Evolutionary conservation across 2,888 invertebrate species (phyloP), one percentile per base, ranked within the genome.

Genomic region (Scaptomyza caliginosa): DNA sequence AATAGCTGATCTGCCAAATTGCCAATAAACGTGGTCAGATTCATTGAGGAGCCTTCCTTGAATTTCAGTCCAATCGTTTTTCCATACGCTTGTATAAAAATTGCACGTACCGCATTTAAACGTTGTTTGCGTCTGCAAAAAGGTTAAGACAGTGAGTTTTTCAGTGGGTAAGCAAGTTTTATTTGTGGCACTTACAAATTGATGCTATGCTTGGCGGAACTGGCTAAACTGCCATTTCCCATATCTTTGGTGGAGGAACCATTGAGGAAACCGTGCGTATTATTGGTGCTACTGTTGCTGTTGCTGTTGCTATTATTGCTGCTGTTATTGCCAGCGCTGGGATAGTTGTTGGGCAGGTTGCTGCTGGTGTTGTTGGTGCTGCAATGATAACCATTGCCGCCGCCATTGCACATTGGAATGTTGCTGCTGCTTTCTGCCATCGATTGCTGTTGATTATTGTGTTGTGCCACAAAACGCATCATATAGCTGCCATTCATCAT

Each of bases 61-160:
- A 90, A 90, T 80, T 90, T 88, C 51, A 91, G 86, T 66, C 90
- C 90, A 67, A 90, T 85, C 34, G 88, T 86, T 73, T 89, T 89
- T 45, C 87, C 88, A 72, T 90, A 90, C 7, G 88, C 81, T 62
- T 88, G 88, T 59, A 90, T 88, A 45, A 90, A 90, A 40, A 88
- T 86, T 52, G 88, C 86, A 36, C 90, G 88, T 34, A 90, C 88
- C 16, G 86, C 77, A 67, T 84, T 89, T 66, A 90, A 79, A 51
- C 89, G 88, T 78, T 88, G 83, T 60, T 88, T 88, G 56, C 90
- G 90, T 62, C 90, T 90, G 62, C 1, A 46, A 66, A 46, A 1
- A n/a, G n/a, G n/a, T n/a, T n/a, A n/a, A n/a, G n/a, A n/a, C 7
- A n/a, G 19, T 34, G 5, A 7, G 0, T 2, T 28, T 30, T 2